Percentiles rank a stretch among this genome's conserved stretches.
These are phyloP conservation scores for Lycia hirtaria DNA, from an alignment of 2,888 invertebrate species.

Conservation along the genomic window DNA sequence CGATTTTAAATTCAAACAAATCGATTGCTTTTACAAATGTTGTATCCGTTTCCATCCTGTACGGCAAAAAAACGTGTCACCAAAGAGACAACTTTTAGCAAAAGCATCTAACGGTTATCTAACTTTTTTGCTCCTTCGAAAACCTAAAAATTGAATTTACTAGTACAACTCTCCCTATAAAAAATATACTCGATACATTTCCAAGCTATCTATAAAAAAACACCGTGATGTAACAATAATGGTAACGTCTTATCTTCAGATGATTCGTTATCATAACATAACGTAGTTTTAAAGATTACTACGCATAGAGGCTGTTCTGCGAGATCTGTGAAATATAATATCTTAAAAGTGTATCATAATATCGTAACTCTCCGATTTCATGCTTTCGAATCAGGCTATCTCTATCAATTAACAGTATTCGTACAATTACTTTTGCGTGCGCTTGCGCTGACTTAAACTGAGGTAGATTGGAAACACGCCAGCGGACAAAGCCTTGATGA, in stretches of 20 bases:
- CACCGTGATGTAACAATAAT: constrained; percentile 15
- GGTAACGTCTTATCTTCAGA: constrained; percentile 10
- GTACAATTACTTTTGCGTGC: constrained; percentile 67
- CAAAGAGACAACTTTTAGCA: constrained; percentile 27
- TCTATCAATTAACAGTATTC: constrained; percentile 55
- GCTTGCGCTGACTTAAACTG: constrained; percentile 42
- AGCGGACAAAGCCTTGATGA: constrained; percentile 42
- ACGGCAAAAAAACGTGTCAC: constrained; percentile 24
- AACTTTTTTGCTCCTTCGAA: constrained; percentile 15
- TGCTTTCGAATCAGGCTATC: constrained; percentile 59
- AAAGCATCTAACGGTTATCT: constrained; percentile 35
- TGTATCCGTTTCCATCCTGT: neutral
- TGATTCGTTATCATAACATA: constrained; percentile 18
- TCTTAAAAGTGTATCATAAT: constrained; percentile 47
- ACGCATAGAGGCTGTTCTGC: constrained; percentile 15
- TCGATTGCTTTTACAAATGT: neutral
- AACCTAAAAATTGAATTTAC: constrained; percentile 9
- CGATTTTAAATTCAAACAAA: constrained; percentile 4
- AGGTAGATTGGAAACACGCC: constrained; percentile 42
- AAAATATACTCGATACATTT: neutral
- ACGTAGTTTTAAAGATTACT: constrained; percentile 20
- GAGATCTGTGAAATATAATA: constrained; percentile 25
- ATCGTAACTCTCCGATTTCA: constrained; percentile 53
- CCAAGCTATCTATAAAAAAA: neutral
- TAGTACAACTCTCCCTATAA: neutral